These are phyloP conservation scores for Nipponia nippon DNA, from an alignment of 2,113 vertebrate genomes.

Conservation along the genomic window DNA sequence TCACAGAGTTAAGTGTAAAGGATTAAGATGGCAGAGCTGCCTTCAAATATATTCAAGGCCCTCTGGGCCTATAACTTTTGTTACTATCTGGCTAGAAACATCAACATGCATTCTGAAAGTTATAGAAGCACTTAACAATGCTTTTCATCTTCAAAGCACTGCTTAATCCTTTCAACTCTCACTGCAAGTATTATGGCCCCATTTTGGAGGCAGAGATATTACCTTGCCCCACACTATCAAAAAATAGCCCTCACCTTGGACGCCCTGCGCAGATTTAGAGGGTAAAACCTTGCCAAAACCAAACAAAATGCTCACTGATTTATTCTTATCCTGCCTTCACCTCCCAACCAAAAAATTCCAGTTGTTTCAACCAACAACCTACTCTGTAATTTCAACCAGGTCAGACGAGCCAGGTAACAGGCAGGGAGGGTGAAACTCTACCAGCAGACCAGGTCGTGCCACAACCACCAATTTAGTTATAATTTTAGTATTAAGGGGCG, in stretches of 20 bases:
- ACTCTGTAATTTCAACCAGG: not conserved
- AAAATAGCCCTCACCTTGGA: not conserved
- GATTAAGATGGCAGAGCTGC: conserved; percentile 1
- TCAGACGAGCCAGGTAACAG: not conserved
- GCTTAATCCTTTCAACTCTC: conserved; percentile 30
- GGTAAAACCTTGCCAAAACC: not conserved
- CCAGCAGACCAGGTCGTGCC: not conserved
- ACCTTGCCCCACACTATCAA: not conserved
- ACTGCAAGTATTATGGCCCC: not conserved
- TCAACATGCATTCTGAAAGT: not conserved
- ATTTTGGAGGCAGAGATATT: not conserved
- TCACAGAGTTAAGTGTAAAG: fast-evolving
- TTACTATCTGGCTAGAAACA: conserved; percentile 2
- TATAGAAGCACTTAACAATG: not conserved
- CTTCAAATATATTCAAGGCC: not conserved
- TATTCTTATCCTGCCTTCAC: not conserved
- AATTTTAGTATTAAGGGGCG: not conserved
- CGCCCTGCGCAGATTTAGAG: not conserved
- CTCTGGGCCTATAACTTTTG: conserved; percentile 25
- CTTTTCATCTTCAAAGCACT: conserved; percentile 57
- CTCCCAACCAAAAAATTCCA: not conserved
- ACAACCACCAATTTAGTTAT: not conserved
- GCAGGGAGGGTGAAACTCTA: not conserved
- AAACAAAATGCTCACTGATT: not conserved
- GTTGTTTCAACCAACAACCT: not conserved